phyloP scores from a whole-genome alignment of 2,888 invertebrate species.

The Meteorus cinctellus region DNA sequence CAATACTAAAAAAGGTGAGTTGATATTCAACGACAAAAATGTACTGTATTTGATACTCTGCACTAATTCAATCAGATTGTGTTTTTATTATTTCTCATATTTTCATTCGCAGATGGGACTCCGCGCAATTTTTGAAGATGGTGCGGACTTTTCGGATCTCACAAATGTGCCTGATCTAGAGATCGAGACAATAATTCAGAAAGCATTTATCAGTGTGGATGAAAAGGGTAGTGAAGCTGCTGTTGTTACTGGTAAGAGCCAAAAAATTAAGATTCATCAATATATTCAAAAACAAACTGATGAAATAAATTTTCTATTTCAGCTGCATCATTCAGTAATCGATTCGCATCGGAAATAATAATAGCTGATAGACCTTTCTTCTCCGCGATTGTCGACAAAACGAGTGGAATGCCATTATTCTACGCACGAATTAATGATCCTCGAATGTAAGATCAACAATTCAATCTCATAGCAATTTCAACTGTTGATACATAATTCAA shows the following conservation, averaged over 20 bases:
- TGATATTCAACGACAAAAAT: too few species aligned
- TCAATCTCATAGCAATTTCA: too few species aligned
- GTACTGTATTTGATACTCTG: too few species aligned
- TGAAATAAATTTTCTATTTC: neutral
- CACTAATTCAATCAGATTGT: too few species aligned
- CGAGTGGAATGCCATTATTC: too few species aligned
- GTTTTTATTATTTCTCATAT: too few species aligned
- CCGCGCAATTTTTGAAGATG: neutral
- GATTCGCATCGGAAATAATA: neutral
- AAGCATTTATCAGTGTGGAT: neutral
- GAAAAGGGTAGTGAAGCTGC: conserved; percentile 8
- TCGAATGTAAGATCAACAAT: too few species aligned
- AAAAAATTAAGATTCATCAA: neutral
- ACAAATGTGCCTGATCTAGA: neutral
- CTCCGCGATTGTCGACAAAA: neutral
- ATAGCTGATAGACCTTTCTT: neutral
- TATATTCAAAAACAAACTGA: too few species aligned
- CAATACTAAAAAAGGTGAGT: neutral
- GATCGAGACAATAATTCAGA: neutral
- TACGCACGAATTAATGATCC: too few species aligned
- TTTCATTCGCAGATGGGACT: neutral
- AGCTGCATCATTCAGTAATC: neutral
- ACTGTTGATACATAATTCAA: too few species aligned
- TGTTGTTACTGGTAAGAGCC: neutral
- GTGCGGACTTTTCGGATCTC: neutral